Evolutionary conservation across 2,888 invertebrate species (phyloP), one percentile per base, ranked within the genome.

Genomic region (Laspeyria flexula): DNA sequence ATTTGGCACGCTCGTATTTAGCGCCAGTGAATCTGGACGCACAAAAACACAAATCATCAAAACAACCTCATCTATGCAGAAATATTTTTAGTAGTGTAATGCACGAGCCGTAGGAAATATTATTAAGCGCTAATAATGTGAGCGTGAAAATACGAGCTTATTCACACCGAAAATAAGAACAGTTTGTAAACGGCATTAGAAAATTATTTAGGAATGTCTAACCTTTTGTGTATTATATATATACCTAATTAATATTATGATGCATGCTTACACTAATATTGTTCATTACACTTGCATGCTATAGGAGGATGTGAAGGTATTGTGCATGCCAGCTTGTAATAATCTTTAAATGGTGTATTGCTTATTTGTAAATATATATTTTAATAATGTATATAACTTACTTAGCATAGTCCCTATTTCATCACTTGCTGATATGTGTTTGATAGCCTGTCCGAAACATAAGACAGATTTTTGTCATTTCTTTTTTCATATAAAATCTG

Each of bases 181-280:
- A 25, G 7, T 25, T 25, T 25, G 25, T 25, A 25, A 25, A 25
- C 25, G 25, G 6, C 9, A 3, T 7, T 25, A 25, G 56, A 60
- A 65, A 59, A 58, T 63, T 38, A 58, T 57, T 38, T 50, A 64
- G 53, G 53, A 27, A 43, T 54, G 43, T 55, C 23, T 65, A 60
- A 65, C 55, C 15, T 23, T 50, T 57, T 67, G 55, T 65, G 57
- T 23, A 40, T 46, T 18, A 9, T 25, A n/a, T n/a, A n/a, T 60
- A 39, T 51, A 60, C 57, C 57, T 63, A 16, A 52, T 52, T 47
- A 42, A 41, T 54, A 42, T 63, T 53, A 41, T 53, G 53, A 52
- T 59, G 72, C 72, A 73, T 72, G 75, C 77, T 75, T 71, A 51
- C 54, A 73, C 71, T 76, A 76, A 76, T 62, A 50, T 71, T 64